phyloP scores from a whole-genome alignment of 2,113 vertebrate species.

The Melanostigma gelatinosum region DNA sequence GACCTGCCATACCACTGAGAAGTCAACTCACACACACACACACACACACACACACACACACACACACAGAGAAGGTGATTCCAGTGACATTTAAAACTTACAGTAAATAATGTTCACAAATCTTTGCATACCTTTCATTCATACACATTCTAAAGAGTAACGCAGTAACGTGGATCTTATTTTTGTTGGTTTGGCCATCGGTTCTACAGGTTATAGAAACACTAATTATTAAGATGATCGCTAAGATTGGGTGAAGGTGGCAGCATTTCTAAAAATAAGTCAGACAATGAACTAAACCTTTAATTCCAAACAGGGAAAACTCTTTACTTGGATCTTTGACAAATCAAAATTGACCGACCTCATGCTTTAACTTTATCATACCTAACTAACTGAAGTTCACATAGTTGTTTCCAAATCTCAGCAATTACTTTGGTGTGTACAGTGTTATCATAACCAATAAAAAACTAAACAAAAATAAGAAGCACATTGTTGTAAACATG shows the following conservation, averaged over 20 bases:
- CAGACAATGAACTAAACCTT: neutral
- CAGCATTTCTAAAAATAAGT: neutral
- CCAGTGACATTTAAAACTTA: neutral
- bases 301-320: neutral
- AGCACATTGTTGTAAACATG: neutral
- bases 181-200: neutral
- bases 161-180: neutral
- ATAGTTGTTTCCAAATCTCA: neutral
- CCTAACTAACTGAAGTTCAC: neutral
- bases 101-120: neutral
- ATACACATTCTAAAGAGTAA: neutral
- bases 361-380: neutral
- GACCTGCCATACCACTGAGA: slow-evolving; percentile 57
- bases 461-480: neutral
- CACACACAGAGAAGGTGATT: neutral
- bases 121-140: neutral
- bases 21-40: slow-evolving; percentile 28
- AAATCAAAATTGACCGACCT: neutral
- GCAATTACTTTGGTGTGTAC: neutral
- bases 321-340: neutral
- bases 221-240: neutral
- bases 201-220: neutral
- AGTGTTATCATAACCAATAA: neutral
- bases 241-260: neutral
- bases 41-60: neutral